Conservation (phyloP, 1,140 invertebrate genomes). For the Drosophila ambigua region DNA sequence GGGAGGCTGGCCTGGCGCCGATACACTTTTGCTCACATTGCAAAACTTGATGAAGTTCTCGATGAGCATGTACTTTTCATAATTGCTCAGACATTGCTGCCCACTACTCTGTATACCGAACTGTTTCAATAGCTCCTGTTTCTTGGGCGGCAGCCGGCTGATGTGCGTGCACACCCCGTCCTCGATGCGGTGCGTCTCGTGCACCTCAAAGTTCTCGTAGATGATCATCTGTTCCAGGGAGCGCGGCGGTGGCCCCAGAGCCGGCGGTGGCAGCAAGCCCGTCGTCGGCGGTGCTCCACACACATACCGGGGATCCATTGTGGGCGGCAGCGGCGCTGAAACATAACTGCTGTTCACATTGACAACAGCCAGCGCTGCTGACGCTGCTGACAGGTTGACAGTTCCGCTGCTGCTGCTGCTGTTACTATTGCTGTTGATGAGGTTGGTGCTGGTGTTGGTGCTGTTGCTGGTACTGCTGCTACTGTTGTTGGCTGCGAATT, state of each 20-base stretch:
- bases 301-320: conserved; percentile 56
- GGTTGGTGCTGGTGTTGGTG: conserved; percentile 25
- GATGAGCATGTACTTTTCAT: conserved; percentile 84
- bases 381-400: conserved; percentile 16
- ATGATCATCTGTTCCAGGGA: conserved; percentile 77
- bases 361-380: conserved; percentile 26
- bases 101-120: conserved; percentile 84
- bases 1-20: conserved; percentile 25
- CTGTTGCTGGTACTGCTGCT: conserved; percentile 48
- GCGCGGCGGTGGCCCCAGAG: conserved; percentile 60
- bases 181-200: conserved; percentile 80
- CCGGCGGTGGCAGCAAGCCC: conserved; percentile 41
- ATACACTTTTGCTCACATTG: conserved; percentile 83
- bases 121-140: conserved; percentile 84
- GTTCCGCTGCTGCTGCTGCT: conserved; percentile 31
- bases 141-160: conserved; percentile 81
- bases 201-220: conserved; percentile 82
- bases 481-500: conserved; percentile 62
- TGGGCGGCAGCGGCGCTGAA: conserved; percentile 32
- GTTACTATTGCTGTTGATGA: conserved; percentile 31
- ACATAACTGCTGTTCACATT: conserved; percentile 30
- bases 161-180: conserved; percentile 83
- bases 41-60: conserved; percentile 84
- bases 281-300: conserved; percentile 39
- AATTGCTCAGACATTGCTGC: conserved; percentile 83